phyloP scores from a whole-genome alignment of 2,888 invertebrate genomes.

The Eledona agricola region DNA sequence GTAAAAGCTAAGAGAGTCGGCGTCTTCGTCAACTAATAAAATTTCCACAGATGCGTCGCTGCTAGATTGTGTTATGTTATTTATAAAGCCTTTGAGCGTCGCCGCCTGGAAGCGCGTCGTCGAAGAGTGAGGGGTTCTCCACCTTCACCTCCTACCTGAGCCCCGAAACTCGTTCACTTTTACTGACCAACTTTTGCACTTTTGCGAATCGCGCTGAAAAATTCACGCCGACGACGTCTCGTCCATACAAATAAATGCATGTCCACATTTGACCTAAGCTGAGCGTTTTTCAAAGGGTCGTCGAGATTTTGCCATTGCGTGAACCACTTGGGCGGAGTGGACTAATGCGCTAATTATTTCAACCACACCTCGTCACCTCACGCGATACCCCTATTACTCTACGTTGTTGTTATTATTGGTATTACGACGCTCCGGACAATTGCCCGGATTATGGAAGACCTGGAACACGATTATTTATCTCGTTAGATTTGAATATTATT shows the following conservation, averaged over 20 bases:
- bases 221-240: constrained; percentile 1
- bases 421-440: constrained; percentile 40
- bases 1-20: constrained; percentile 37
- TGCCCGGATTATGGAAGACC: constrained; percentile 35
- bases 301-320: constrained; percentile 47
- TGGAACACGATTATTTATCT: constrained; percentile 39
- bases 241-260: background rate
- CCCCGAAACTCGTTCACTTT: constrained; percentile 30
- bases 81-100: constrained; percentile 57
- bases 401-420: constrained; percentile 43
- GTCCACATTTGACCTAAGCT: constrained; percentile 1
- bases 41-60: constrained; percentile 60
- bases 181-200: constrained; percentile 23
- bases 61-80: constrained; percentile 60
- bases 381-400: constrained; percentile 54
- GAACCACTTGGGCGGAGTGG: constrained; percentile 54
- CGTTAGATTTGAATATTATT: constrained; percentile 30
- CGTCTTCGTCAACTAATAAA: constrained; percentile 59
- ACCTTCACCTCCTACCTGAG: constrained; percentile 17
- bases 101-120: constrained; percentile 45
- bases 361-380: constrained; percentile 55
- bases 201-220: too few species aligned
- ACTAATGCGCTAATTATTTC: constrained; percentile 57
- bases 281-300: constrained; percentile 21
- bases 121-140: constrained; percentile 21